Evolutionary conservation across 2,113 vertebrate genomes (phyloP).

Genomic region (Motacilla alba): DNA sequence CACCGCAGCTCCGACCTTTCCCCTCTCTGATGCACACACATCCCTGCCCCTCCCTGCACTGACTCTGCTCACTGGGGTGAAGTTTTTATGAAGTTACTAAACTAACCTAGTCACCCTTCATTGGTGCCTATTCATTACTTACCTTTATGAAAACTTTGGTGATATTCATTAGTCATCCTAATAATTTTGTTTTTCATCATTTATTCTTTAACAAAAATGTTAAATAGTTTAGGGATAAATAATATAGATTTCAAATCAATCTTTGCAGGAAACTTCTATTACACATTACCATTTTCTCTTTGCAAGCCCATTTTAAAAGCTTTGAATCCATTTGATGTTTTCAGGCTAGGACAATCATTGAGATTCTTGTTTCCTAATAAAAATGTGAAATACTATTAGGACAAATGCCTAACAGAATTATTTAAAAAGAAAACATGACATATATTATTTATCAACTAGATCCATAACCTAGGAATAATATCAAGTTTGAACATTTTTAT

Average conservation of each 20-base stretch:
- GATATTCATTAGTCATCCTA: neutral
- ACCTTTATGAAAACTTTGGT: neutral
- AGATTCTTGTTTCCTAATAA: neutral
- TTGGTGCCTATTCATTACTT: neutral
- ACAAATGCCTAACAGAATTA: neutral
- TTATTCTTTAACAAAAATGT: neutral
- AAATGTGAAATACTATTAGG: neutral
- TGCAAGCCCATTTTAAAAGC: neutral
- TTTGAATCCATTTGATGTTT: neutral
- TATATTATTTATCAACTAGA: neutral
- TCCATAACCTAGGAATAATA: neutral
- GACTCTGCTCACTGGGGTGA: accelerated
- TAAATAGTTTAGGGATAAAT: neutral
- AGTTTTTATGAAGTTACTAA: neutral
- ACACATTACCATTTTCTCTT: neutral
- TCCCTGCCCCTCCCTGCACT: neutral
- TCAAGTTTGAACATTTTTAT: neutral
- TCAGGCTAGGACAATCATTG: neutral
- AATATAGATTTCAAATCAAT: neutral
- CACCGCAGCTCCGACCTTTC: neutral
- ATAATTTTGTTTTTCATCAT: neutral
- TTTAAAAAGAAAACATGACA: neutral
- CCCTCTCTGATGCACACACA: neutral
- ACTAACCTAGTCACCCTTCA: neutral
- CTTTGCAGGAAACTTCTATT: neutral